These are phyloP conservation scores for Artemisiospiza belli DNA, from an alignment of 2,113 vertebrate genomes.

Conservation along the genomic window DNA sequence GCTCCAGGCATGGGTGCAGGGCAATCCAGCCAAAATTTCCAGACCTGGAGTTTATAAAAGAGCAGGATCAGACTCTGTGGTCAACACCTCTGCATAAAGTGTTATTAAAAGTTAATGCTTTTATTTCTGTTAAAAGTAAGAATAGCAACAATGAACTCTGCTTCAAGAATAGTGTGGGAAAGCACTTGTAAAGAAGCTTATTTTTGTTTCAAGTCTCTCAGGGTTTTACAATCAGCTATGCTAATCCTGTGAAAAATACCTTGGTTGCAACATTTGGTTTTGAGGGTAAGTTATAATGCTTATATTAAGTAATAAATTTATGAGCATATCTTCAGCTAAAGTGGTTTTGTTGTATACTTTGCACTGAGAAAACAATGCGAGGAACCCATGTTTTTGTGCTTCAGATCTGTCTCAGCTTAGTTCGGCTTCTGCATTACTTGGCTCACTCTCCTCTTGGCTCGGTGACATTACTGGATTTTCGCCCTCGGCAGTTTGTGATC, in stretches of 20 bases:
- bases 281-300: neutral
- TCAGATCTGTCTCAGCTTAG: slow-evolving; percentile 88
- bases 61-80: neutral
- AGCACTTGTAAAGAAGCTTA: slow-evolving; percentile 37
- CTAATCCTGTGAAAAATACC: slow-evolving; percentile 44
- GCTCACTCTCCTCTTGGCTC: slow-evolving; percentile 89
- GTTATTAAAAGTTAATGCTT: slow-evolving; percentile 50
- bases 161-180: slow-evolving; percentile 39
- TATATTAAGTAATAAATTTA: neutral
- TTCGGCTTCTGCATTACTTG: slow-evolving; percentile 85
- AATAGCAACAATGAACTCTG: slow-evolving; percentile 8
- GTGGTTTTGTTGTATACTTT: neutral
- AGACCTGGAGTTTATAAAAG: slow-evolving; percentile 30
- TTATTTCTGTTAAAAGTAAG: slow-evolving; percentile 39
- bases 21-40: neutral
- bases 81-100: neutral
- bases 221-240: slow-evolving; percentile 22
- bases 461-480: slow-evolving; percentile 87
- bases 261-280: neutral
- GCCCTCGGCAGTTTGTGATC: slow-evolving; percentile 88
- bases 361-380: neutral
- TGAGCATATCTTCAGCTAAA: neutral
- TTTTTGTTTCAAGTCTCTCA: slow-evolving; percentile 44
- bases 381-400: neutral
- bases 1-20: neutral